Conservation (phyloP, 2,113 vertebrate genomes). For the Cynocephalus volans region DNA sequence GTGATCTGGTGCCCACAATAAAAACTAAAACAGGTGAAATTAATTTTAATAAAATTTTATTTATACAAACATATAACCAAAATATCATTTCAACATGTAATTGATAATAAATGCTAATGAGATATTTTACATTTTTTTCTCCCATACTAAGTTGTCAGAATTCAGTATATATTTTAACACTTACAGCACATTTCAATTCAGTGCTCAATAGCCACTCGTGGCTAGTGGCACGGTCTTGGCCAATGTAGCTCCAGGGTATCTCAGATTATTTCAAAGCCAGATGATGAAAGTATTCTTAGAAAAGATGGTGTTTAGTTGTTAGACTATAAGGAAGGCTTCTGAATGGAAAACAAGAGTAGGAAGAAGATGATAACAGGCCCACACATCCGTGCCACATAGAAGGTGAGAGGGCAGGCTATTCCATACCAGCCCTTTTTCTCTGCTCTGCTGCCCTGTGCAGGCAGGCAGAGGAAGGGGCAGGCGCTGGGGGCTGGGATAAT, state of each 20-base stretch:
- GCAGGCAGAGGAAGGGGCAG: background rate
- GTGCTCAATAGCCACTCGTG: background rate
- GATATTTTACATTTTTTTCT: background rate
- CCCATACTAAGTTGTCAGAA: background rate
- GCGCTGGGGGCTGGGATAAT: background rate
- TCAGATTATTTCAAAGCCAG: background rate
- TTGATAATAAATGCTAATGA: background rate
- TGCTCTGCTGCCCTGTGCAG: background rate
- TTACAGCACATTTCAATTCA: background rate
- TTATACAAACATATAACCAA: background rate
- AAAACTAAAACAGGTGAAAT: slow-evolving; percentile 8
- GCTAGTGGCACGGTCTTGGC: background rate
- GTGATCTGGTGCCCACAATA: background rate
- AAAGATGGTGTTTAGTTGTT: background rate
- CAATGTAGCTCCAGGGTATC: background rate
- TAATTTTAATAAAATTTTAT: slow-evolving; percentile 32
- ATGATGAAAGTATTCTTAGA: slow-evolving; percentile 39
- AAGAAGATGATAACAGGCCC: background rate
- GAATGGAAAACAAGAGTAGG: background rate
- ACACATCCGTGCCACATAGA: accelerated
- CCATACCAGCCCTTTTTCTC: background rate
- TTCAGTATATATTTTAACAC: background rate
- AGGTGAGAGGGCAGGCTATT: background rate
- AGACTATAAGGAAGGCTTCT: background rate
- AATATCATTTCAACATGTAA: slow-evolving; percentile 46